These are phyloP conservation scores for Rhabdomys pumilio DNA, from an alignment of 2,797 vertebrate genomes.

Conservation along the genomic window DNA sequence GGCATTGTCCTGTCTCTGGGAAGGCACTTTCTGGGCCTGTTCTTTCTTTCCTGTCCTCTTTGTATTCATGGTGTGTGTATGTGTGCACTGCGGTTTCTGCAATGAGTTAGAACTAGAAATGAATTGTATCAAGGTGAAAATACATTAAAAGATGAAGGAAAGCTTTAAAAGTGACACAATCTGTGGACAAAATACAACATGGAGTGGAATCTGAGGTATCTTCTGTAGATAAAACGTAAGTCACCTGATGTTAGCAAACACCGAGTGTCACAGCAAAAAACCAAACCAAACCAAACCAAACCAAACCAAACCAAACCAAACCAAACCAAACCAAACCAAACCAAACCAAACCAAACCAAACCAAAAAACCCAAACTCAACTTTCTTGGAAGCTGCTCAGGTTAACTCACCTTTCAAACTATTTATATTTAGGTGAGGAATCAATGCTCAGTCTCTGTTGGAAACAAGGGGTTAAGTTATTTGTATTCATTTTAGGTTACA, in stretches of 20 bases:
- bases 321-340: not conserved
- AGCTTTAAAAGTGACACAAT: conserved; percentile 50
- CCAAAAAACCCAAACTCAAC: not conserved
- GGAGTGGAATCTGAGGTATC: not conserved
- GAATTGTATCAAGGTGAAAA: not conserved
- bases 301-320: too few relatives aligned
- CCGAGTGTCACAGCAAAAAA: not conserved
- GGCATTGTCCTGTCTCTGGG: conserved; percentile 69
- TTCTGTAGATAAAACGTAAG: conserved; percentile 9
- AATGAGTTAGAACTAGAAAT: conserved; percentile 45
- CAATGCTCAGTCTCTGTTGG: not conserved
- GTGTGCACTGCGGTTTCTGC: conserved; percentile 41
- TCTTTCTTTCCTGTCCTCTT: conserved; percentile 72
- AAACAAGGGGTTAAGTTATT: conserved; percentile 41
- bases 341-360: too few relatives aligned
- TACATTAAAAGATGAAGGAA: not conserved
- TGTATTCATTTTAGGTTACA: conserved; percentile 29
- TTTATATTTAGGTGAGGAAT: not conserved
- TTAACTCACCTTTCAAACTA: not conserved
- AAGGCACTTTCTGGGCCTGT: conserved; percentile 74
- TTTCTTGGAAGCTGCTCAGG: not conserved
- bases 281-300: not conserved
- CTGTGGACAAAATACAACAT: not conserved
- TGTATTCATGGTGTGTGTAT: conserved; percentile 63
- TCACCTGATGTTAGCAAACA: not conserved